Evolutionary conservation across 2,888 invertebrate species (phyloP).

Genomic region (Craniophora ligustri): DNA sequence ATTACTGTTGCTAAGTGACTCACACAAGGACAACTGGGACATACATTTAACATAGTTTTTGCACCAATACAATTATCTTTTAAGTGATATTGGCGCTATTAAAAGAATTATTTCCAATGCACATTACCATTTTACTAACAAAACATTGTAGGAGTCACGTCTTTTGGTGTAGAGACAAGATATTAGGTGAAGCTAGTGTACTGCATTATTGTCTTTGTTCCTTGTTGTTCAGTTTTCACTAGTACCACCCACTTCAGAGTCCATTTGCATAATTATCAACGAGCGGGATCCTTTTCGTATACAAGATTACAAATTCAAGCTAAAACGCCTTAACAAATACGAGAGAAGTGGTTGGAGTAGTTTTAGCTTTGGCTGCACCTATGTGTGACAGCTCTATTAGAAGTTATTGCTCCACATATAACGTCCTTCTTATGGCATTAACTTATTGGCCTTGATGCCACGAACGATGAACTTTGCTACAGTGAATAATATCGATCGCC

Average conservation of each 20-base stretch:
- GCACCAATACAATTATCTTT: slow-evolving; percentile 34
- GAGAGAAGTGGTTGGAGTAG: slow-evolving; percentile 8
- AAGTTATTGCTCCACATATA: slow-evolving; percentile 44
- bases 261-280: too few relatives aligned
- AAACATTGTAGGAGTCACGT: slow-evolving; percentile 31
- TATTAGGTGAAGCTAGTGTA: slow-evolving; percentile 8
- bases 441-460: slow-evolving; percentile 47
- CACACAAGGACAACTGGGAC: slow-evolving; percentile 45
- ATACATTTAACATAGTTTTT: slow-evolving; percentile 40
- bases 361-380: slow-evolving; percentile 17
- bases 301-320: too few relatives aligned
- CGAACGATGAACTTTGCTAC: slow-evolving; percentile 52
- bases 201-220: not conserved
- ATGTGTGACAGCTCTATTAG: slow-evolving; percentile 15
- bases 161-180: not conserved
- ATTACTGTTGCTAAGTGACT: slow-evolving; percentile 44
- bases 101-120: slow-evolving; percentile 14
- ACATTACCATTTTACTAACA: slow-evolving; percentile 7
- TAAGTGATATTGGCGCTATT: slow-evolving; percentile 14
- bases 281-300: too few relatives aligned
- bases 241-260: too few relatives aligned
- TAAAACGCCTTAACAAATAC: too few relatives aligned
- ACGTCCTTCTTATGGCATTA: slow-evolving; percentile 43
- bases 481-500: slow-evolving; percentile 51
- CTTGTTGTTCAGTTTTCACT: too few relatives aligned